Conservation (phyloP, 2,888 invertebrate species). For the Lepidocyrtinus sp. region DNA sequence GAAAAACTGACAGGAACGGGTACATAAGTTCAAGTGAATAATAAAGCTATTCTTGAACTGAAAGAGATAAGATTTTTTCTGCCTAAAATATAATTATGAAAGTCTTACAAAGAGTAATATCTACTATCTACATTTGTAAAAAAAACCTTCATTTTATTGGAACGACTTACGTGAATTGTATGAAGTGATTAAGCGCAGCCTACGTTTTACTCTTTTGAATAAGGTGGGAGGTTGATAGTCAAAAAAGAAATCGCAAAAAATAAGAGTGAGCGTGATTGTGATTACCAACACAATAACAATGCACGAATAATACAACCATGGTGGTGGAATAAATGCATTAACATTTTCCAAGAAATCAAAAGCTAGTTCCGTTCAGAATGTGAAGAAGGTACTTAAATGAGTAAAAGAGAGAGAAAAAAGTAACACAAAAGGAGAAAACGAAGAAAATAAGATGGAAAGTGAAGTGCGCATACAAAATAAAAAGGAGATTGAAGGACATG, state of each 20-base stretch:
- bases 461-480: slow-evolving; percentile 31
- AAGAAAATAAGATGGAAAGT: slow-evolving; percentile 7
- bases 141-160: too few species aligned
- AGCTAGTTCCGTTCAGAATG: slow-evolving; percentile 14
- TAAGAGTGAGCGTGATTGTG: slow-evolving; percentile 19
- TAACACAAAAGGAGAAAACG: slow-evolving; percentile 11
- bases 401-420: slow-evolving; percentile 48
- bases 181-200: too few species aligned
- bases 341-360: slow-evolving; percentile 37
- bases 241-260: background rate
- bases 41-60: too few species aligned
- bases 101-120: too few species aligned
- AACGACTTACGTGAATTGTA: too few species aligned
- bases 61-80: too few species aligned
- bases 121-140: too few species aligned
- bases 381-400: too few species aligned
- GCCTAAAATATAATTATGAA: too few species aligned
- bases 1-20: too few species aligned
- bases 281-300: slow-evolving; percentile 34
- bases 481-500: slow-evolving; percentile 41
- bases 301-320: slow-evolving; percentile 9
- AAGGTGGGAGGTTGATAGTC: background rate
- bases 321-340: slow-evolving; percentile 45
- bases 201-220: too few species aligned
- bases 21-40: too few species aligned